Evolutionary conservation across 1,140 invertebrate species (phyloP).

Genomic region (Camponotus floridanus): DNA sequence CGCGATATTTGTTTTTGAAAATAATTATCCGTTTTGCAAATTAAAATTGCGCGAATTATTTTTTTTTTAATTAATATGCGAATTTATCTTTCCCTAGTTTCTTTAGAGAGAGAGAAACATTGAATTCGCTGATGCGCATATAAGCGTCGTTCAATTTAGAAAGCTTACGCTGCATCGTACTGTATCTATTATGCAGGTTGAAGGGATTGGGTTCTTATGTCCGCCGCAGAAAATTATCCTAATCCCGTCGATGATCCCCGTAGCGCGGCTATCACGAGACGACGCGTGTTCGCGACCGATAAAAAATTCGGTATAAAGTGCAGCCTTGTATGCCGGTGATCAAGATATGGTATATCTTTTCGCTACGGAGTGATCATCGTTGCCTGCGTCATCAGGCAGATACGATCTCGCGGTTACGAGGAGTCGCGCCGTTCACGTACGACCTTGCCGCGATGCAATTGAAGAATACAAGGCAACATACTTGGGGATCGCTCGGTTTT

Average conservation of each 20-base stretch:
- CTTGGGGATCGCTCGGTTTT: constrained; percentile 47
- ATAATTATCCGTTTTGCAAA: neutral
- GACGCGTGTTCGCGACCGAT: neutral
- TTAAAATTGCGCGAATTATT: constrained; percentile 7
- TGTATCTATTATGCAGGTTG: neutral
- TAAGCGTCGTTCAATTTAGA: neutral
- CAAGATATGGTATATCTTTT: constrained; percentile 53
- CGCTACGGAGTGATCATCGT: constrained; percentile 67
- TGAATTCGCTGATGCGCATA: neutral
- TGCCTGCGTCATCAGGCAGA: constrained; percentile 71
- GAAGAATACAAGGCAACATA: constrained; percentile 52
- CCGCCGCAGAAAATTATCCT: constrained; percentile 14
- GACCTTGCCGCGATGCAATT: constrained; percentile 64
- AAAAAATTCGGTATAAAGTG: constrained; percentile 62
- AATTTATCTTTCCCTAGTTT: neutral
- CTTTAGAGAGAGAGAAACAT: neutral
- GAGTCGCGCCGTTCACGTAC: constrained; percentile 65
- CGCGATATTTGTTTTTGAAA: neutral
- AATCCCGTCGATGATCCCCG: constrained; percentile 20
- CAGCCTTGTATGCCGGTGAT: constrained; percentile 55
- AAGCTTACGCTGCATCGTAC: neutral
- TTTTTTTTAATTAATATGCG: neutral
- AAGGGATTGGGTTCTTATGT: constrained; percentile 24
- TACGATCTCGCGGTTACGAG: constrained; percentile 71
- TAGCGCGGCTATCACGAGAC: neutral